Base-by-base conservation (phyloP, 2,888 invertebrate species). In the Cancer borealis region DNA sequence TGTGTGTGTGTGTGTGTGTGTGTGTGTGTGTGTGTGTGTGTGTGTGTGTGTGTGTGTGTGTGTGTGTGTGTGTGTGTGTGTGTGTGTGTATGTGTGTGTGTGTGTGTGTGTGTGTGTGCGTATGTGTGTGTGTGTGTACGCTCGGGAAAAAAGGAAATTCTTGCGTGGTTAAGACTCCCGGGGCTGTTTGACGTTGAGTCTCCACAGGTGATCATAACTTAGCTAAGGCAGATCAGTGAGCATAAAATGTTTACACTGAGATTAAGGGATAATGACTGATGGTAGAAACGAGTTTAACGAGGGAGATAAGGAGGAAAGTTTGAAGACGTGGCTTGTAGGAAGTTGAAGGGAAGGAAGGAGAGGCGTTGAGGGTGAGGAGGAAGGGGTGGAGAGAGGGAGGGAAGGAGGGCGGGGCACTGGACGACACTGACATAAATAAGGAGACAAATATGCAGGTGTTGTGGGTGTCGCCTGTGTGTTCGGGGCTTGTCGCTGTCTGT, bases 401-500 rank as follows among this genome's bases (percentile, higher is more conserved):
- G 89, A 89, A 47, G 45, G 46, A 39, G 90, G 49, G 90, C 17
- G 47, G 47, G 60, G 90, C 54, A 60, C 14, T 49, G 90, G 90
- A 30, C 49, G 90, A 88, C 88, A 90, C 54, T 90, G 30, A 90
- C 90, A 90, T 90, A 90, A 90, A 90, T 90, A 90, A 54, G 90
- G 90, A 54, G 90, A 90, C 90, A 90, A 90, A 90, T 90, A 90
- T 90, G 90, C 90, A 90, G 90, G 90, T 90, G 90, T 39, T 17
- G 90, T 90, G 90, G 90, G 90, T 90, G 90, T 90, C 90, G 90
- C 90, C 90, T 90, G 39, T 49, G 47, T 54, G 26, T 30, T 54
- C 90, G n/a, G 30, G 30, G 39, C 79, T 54, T 47, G 45, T 84
- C 92, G 66, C 92, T 92, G 73, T 79, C 92, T 92, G 45, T 92